Percentiles rank a stretch among this genome's conserved stretches.
phyloP scores from a whole-genome alignment of 2,888 invertebrate species.

The Dorcus hopei region DNA sequence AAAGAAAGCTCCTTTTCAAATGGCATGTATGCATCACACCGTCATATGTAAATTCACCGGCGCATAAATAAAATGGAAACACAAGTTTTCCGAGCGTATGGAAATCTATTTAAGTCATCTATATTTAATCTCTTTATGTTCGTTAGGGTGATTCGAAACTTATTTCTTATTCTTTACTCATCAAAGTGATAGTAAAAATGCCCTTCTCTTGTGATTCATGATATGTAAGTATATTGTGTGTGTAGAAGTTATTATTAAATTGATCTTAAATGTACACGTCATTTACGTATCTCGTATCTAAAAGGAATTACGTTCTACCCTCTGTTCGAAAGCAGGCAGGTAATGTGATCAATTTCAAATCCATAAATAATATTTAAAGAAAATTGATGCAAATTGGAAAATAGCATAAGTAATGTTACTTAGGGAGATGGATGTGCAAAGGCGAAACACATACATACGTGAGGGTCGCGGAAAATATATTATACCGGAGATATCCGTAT shows the following conservation, averaged over 20 bases:
- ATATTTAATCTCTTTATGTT: too few species aligned
- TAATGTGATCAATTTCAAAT: slow-evolving; percentile 31
- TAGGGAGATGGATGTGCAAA: slow-evolving; percentile 36
- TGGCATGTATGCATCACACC: slow-evolving; percentile 30
- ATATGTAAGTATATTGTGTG: too few species aligned
- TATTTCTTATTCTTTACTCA: too few species aligned
- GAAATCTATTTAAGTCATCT: too few species aligned
- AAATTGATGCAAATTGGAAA: slow-evolving; percentile 38
- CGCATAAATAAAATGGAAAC: slow-evolving; percentile 21
- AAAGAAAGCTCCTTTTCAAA: slow-evolving; percentile 28
- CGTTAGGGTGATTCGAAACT: too few species aligned
- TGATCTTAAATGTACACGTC: too few species aligned
- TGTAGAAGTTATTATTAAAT: too few species aligned
- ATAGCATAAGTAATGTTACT: slow-evolving; percentile 35
- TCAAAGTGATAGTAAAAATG: too few species aligned
- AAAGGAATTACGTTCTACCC: not conserved
- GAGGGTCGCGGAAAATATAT: slow-evolving; percentile 24
- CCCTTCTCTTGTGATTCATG: too few species aligned
- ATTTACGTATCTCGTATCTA: not conserved
- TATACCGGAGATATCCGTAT: slow-evolving; percentile 24
- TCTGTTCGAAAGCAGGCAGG: not conserved
- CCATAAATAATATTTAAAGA: slow-evolving; percentile 27
- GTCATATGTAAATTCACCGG: slow-evolving; percentile 27
- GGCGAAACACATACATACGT: slow-evolving; percentile 24
- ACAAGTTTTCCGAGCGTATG: not conserved